Evolutionary conservation across 2,113 vertebrate genomes (phyloP).

Genomic region (Lathamus discolor): DNA sequence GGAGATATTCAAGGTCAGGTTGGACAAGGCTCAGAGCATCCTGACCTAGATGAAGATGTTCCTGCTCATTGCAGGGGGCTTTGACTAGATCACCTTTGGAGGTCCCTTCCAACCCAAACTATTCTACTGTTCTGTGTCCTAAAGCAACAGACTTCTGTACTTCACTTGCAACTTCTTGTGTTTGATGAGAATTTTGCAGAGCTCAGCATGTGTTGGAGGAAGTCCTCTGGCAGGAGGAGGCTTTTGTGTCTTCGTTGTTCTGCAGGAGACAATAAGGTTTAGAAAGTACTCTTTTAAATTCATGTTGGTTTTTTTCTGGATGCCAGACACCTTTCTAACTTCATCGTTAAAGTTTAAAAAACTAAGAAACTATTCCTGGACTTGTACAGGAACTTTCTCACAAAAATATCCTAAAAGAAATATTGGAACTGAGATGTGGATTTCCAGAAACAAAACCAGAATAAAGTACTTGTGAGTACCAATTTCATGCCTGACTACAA

Average conservation of each 20-base stretch:
- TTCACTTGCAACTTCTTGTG: neutral
- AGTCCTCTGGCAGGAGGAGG: neutral
- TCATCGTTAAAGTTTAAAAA: neutral
- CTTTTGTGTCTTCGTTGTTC: neutral
- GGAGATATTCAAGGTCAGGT: neutral
- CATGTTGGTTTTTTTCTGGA: neutral
- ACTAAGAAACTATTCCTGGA: neutral
- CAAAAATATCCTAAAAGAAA: neutral
- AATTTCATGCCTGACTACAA: neutral
- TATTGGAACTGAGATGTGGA: neutral
- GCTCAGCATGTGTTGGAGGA: neutral
- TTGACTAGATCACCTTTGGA: neutral
- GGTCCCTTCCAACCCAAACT: neutral
- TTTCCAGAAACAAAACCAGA: neutral
- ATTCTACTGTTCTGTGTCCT: neutral
- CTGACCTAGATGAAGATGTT: neutral
- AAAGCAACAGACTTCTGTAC: neutral
- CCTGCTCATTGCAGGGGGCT: neutral
- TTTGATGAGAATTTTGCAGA: neutral
- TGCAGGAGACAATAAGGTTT: neutral
- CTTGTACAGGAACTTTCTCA: neutral
- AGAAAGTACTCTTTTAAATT: neutral
- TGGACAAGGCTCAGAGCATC: neutral
- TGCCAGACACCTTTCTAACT: neutral
- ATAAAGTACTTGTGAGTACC: neutral